phyloP scores from a whole-genome alignment of 2,797 vertebrate species.

The Mormyrus hasselquistii region DNA sequence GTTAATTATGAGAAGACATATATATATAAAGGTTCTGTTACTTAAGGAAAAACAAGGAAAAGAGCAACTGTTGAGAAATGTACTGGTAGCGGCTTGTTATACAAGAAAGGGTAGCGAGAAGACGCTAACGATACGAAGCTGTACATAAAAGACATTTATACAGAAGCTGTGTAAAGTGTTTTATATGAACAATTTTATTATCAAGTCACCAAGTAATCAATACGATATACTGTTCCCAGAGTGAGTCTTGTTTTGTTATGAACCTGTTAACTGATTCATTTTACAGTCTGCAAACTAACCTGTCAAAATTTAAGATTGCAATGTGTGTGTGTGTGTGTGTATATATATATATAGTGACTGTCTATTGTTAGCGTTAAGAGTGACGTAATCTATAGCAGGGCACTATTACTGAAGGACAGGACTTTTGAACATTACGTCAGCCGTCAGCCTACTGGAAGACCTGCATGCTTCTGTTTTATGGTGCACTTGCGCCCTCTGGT shows the following conservation, averaged over 20 bases:
- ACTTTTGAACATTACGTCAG: constrained; percentile 4
- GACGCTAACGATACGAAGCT: background rate
- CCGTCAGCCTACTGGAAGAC: background rate
- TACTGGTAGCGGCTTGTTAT: background rate
- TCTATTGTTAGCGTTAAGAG: background rate
- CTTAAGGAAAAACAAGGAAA: background rate
- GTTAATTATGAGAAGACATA: background rate
- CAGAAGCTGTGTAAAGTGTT: background rate
- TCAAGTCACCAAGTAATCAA: background rate
- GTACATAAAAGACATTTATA: background rate
- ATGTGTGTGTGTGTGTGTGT: background rate
- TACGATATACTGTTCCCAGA: background rate
- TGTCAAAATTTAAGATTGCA: background rate
- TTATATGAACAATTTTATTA: background rate
- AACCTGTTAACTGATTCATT: background rate
- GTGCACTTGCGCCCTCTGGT: background rate
- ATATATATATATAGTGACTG: background rate
- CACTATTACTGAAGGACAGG: background rate
- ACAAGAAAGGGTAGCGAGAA: background rate
- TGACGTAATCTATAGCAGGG: constrained; percentile 5
- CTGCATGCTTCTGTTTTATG: background rate
- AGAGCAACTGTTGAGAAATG: background rate
- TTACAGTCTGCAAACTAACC: background rate
- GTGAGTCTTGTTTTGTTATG: background rate
- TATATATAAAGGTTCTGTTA: background rate